These are phyloP conservation scores for Perca schrenkii DNA, from an alignment of 2,113 vertebrate species.

Conservation along the genomic window DNA sequence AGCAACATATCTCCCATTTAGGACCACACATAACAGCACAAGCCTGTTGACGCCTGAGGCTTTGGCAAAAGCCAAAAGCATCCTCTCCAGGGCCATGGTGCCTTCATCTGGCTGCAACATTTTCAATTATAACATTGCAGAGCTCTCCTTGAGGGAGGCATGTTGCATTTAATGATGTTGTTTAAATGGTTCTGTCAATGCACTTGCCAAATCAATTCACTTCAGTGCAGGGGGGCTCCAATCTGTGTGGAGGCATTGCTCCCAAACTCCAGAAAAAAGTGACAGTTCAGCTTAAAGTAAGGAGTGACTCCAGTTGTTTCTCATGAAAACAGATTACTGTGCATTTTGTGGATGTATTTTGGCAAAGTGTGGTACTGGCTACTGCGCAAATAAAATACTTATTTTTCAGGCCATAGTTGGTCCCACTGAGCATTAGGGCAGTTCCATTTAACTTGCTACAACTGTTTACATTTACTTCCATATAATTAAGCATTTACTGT, in stretches of 20 bases:
- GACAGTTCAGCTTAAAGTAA: slow-evolving; percentile 34
- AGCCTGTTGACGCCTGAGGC: slow-evolving; percentile 83
- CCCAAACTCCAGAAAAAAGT: slow-evolving; percentile 26
- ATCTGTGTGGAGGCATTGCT: slow-evolving; percentile 41
- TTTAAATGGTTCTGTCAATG: slow-evolving; percentile 78
- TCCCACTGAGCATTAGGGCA: slow-evolving; percentile 3
- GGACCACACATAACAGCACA: slow-evolving; percentile 80
- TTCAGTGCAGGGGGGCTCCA: slow-evolving; percentile 43
- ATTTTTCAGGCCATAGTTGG: not conserved
- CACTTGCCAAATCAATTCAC: slow-evolving; percentile 75
- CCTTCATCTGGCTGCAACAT: slow-evolving; percentile 84
- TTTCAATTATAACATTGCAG: slow-evolving; percentile 76
- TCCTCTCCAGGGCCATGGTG: slow-evolving; percentile 77
- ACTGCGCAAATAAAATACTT: not conserved
- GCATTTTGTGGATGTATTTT: slow-evolving; percentile 45
- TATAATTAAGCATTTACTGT: not conserved
- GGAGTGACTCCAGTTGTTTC: slow-evolving; percentile 56
- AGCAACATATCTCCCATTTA: slow-evolving; percentile 76
- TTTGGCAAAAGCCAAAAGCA: slow-evolving; percentile 78
- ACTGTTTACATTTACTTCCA: not conserved
- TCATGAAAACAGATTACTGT: slow-evolving; percentile 46
- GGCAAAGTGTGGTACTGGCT: slow-evolving; percentile 23
- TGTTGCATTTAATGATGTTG: slow-evolving; percentile 75
- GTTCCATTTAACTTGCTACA: slow-evolving; percentile 13
- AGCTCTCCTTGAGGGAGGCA: slow-evolving; percentile 70